Evolutionary conservation across 2,888 invertebrate species (phyloP), one percentile per base, ranked within the genome.

Genomic region (Cactoblastis cactorum): DNA sequence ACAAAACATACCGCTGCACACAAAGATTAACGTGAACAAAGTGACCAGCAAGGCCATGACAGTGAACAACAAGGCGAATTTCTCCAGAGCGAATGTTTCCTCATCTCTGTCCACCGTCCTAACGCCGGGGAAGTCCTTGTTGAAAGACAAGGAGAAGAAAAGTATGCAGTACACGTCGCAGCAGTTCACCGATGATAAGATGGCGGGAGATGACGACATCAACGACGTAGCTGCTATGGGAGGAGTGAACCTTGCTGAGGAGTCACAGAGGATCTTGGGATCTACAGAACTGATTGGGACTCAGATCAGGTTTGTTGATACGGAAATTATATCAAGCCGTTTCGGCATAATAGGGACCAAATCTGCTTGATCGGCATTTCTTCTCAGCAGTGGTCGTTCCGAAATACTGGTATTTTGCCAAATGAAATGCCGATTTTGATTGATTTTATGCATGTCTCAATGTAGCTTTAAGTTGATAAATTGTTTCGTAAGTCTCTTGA

Each of bases 141-240:
- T 92, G 60, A 95, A 94, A 83, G 95, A 95, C 63, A 95, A 95
- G 72, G 95, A 95, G 68, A 95, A 95, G 80, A 94, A 93, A 69
- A 55, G 74, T 0, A 62, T 66, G 22, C 78, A 75, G 56, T 80
- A 69, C 59, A 62, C 62, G 62, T 78, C 74, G 59, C 86, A 71
- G 51, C 74, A 78, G 11, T 86, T 74, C 54, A 77, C 65, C 0
- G 85, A 91, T 73, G 91, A 89, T 77, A 91, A 87, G 75, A 91
- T 86, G 86, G 92, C 92, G 56, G 97, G 96, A 38, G 97, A 98
- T 71, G 98, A 98, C 77, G 98, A 99, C 79, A 98, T 98, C 70
- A 99, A 98, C 74, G 98, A 99, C 88, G 98, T 99, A 11, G 98
- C 98, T 24, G 98, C 98, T 8, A 98, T 99, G 98, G 98, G 98